These are phyloP conservation scores for Nematopogon swammerdamellus DNA, from an alignment of 2,888 invertebrate genomes.

Conservation along the genomic window DNA sequence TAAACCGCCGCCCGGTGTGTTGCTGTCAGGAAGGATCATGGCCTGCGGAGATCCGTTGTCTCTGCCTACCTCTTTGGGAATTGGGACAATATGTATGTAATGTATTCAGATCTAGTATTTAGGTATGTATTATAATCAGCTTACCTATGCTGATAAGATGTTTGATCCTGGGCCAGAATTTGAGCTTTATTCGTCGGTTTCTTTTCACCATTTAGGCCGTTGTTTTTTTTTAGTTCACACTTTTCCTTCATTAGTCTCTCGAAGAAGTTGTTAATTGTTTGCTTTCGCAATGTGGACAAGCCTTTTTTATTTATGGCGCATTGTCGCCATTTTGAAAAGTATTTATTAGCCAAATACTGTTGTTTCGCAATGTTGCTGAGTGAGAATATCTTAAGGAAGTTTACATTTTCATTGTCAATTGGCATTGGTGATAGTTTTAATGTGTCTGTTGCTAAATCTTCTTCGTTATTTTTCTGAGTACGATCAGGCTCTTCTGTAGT, in stretches of 20 bases:
- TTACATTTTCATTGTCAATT: background rate
- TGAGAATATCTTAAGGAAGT: conserved; percentile 25
- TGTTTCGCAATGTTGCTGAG: conserved; percentile 21
- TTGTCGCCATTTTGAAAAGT: conserved; percentile 30
- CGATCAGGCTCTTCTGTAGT: too few species aligned
- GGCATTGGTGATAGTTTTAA: too few species aligned
- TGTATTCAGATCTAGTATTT: too few species aligned
- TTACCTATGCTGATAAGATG: conserved; percentile 42
- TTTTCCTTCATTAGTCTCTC: conserved; percentile 38
- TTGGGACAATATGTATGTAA: too few species aligned
- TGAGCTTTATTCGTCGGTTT: conserved; percentile 26
- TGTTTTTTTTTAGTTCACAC: conserved; percentile 1
- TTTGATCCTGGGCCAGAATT: conserved; percentile 28
- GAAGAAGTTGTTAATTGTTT: conserved; percentile 32
- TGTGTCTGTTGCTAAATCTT: too few species aligned
- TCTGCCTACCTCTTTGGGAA: too few species aligned
- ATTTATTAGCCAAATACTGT: conserved; percentile 25
- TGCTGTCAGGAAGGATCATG: too few species aligned
- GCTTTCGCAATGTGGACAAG: conserved; percentile 25
- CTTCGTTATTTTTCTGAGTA: too few species aligned
- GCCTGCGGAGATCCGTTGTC: too few species aligned
- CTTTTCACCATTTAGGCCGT: conserved; percentile 16
- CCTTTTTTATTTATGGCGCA: conserved; percentile 24
- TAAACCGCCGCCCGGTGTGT: too few species aligned
- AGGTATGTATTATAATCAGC: too few species aligned